Evolutionary conservation across 1,140 invertebrate genomes (phyloP), one percentile per base, ranked within the genome.

Genomic region (Rhagoletis zephyria): DNA sequence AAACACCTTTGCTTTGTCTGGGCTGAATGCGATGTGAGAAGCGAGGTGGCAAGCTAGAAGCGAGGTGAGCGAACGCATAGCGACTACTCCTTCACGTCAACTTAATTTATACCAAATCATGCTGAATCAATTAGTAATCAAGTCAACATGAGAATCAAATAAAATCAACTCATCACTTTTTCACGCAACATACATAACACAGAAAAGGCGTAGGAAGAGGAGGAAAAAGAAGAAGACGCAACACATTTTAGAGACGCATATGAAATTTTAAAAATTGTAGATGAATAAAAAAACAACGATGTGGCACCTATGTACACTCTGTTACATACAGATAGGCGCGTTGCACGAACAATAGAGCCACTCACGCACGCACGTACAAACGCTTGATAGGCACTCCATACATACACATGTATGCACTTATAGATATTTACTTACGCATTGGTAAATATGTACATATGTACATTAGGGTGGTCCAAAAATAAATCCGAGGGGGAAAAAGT

Each of bases 61-160:
- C 61, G n/a, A 14, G 12, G 61, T 63, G 61, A 60, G 51, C 51
- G 51, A 60, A 14, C 61, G 61, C 7, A 63, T 4, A 63, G 61
- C 61, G 61, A 56, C 67, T 74, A 56, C 48, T 81, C 74, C 74
- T 81, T n/a, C 74, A 56, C 48, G 74, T 81, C 74, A 81, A 56
- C 74, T 81, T 30, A 81, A 81, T 81, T 81, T 81, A 81, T 81
- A 81, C 48, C 74, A 81, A 81, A 56, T 81, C 74, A 81, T 81
- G 74, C 74, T 81, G 74, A 81, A 81, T 81, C 74, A 81, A 81
- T 81, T 81, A 81, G 74, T 81, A 81, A 81, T 81, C 74, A 81
- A 81, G 74, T 81, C 74, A 81, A 81, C 74, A 81, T 81, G 16
- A 56, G 74, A 81, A 81, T 81, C 48, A 56, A 81, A 48, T 56